Conservation (phyloP, 2,888 invertebrate species). For the Aspidapion aeneum region DNA sequence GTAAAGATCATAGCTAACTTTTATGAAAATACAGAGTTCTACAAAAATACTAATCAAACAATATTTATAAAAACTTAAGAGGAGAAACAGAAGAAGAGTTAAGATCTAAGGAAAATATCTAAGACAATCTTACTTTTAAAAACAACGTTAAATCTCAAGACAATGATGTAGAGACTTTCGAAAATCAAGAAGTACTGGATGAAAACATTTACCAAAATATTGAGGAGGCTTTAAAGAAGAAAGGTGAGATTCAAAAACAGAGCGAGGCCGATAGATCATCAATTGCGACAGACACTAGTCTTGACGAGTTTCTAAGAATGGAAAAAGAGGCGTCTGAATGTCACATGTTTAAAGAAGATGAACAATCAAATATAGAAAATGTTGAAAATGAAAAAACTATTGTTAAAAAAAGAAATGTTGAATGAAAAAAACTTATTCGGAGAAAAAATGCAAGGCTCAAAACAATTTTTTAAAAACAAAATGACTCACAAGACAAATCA, state of each 20-base stretch:
- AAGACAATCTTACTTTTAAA: constrained; percentile 29
- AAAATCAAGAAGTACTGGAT: constrained; percentile 22
- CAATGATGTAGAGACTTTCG: constrained; percentile 14
- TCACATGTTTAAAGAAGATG: constrained; percentile 23
- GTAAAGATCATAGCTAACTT: constrained; percentile 26
- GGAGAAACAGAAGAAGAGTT: constrained; percentile 5
- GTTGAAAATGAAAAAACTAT: constrained; percentile 8
- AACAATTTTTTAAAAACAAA: no score
- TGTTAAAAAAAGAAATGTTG: neutral
- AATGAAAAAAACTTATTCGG: no score
- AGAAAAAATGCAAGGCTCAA: no score
- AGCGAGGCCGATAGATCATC: constrained; percentile 1
- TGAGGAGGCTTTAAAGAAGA: constrained; percentile 25
- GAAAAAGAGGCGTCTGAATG: constrained; percentile 19
- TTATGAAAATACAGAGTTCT: constrained; percentile 34
- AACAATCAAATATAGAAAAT: constrained; percentile 12
- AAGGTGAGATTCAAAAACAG: constrained; percentile 20
- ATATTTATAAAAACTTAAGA: constrained; percentile 33
- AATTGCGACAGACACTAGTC: constrained; percentile 19
- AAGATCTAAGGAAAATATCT: constrained; percentile 29
- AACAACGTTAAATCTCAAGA: constrained; percentile 18
- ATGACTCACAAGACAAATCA: no score
- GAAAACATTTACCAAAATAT: constrained; percentile 35
- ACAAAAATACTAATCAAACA: constrained; percentile 28
- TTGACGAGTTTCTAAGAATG: constrained; percentile 24